phyloP scores from a whole-genome alignment of 2,888 invertebrate genomes.

The Rhyacophila evoluta region DNA sequence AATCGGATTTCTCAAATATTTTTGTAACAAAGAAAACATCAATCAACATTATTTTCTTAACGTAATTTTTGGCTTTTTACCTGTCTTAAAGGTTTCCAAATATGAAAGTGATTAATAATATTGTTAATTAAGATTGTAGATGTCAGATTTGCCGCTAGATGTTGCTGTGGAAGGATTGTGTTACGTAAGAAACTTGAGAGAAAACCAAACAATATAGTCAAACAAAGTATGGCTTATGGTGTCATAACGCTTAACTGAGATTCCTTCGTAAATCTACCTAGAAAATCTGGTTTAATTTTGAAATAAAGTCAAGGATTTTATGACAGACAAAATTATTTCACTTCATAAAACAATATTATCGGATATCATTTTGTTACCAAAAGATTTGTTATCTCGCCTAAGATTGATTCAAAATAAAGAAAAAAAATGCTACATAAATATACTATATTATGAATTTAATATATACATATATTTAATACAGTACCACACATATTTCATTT shows the following conservation, averaged over 20 bases:
- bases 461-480: too few species aligned
- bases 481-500: too few species aligned
- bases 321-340: not conserved
- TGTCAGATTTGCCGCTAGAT: conserved; percentile 41
- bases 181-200: conserved; percentile 26
- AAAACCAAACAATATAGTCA: conserved; percentile 11
- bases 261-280: not conserved
- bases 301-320: not conserved
- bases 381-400: not conserved
- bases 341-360: conserved; percentile 13
- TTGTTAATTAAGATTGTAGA: conserved; percentile 41
- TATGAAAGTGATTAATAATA: conserved; percentile 32
- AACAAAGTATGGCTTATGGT: conserved; percentile 9
- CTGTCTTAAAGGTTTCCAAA: not conserved
- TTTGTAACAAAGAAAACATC: not conserved
- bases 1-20: not conserved
- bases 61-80: not conserved
- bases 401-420: too few species aligned
- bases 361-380: not conserved
- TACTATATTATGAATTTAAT: too few species aligned
- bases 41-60: not conserved
- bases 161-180: conserved; percentile 29
- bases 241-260: conserved; percentile 1
- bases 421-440: too few species aligned
- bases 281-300: conserved; percentile 5